These are phyloP conservation scores for Ostrea edulis DNA, from an alignment of 1,140 invertebrate species.

Conservation along the genomic window DNA sequence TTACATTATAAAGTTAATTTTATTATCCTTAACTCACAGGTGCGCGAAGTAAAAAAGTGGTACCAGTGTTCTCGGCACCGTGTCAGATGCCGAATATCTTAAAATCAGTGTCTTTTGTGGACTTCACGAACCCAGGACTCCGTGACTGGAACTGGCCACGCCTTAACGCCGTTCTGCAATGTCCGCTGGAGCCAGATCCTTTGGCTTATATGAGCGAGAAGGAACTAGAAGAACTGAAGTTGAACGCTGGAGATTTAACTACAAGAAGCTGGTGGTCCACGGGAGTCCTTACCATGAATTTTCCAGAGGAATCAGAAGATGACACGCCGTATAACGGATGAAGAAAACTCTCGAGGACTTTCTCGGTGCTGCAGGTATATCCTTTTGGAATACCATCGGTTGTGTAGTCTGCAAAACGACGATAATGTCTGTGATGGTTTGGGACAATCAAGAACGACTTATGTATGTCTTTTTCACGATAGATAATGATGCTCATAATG, in stretches of 20 bases:
- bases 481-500: no score
- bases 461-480: no score
- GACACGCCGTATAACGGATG: conserved; percentile 4
- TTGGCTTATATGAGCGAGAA: background rate
- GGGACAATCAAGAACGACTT: no score
- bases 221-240: background rate
- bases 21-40: conserved; percentile 39
- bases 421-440: no score
- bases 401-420: no score
- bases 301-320: conserved; percentile 9
- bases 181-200: conserved; percentile 33
- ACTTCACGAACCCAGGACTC: conserved; percentile 44
- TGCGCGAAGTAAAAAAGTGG: conserved; percentile 46
- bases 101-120: conserved; percentile 42
- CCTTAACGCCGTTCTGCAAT: conserved; percentile 43
- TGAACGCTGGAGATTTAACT: background rate
- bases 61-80: conserved; percentile 45
- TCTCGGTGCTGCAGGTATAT: no score
- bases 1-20: background rate
- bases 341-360: background rate
- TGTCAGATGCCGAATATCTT: conserved; percentile 44
- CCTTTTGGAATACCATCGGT: no score
- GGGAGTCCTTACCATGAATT: conserved; percentile 16
- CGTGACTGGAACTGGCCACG: conserved; percentile 53
- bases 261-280: background rate